These are phyloP conservation scores for Cantharis nigra DNA, from an alignment of 2,888 invertebrate species.

Conservation along the genomic window DNA sequence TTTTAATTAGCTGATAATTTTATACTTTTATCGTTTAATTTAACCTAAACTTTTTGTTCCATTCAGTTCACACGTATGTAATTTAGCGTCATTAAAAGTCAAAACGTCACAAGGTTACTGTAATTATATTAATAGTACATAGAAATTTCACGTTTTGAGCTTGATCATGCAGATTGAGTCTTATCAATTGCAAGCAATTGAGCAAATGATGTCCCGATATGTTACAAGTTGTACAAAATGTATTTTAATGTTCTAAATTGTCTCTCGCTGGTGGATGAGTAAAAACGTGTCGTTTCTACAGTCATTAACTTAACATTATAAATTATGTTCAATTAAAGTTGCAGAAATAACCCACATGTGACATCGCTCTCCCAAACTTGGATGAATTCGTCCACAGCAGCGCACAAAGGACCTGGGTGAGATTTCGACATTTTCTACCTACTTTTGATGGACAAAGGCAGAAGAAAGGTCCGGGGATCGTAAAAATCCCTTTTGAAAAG, in stretches of 20 bases:
- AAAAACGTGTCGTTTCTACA: constrained; percentile 6
- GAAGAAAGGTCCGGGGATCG: background rate
- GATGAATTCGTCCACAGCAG: background rate
- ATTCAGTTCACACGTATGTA: background rate
- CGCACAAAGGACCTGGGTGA: background rate
- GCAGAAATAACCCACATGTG: constrained; percentile 5
- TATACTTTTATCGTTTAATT: background rate
- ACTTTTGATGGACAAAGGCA: constrained; percentile 7
- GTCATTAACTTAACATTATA: constrained; percentile 12
- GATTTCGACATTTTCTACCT: background rate
- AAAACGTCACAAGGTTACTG: background rate
- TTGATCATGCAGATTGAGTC: background rate
- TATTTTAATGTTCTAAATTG: background rate
- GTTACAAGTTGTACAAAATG: background rate
- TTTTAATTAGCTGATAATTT: background rate
- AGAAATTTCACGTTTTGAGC: background rate
- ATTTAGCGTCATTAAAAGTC: background rate
- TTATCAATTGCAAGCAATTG: background rate
- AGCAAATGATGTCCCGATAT: background rate
- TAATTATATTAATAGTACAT: background rate
- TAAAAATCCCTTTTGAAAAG: constrained; percentile 4
- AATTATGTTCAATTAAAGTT: constrained; percentile 20
- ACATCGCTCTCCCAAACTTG: background rate
- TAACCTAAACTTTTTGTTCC: background rate
- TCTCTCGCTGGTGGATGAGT: background rate